phyloP scores from a whole-genome alignment of 2,113 vertebrate genomes.

The Bagarius yarrelli region DNA sequence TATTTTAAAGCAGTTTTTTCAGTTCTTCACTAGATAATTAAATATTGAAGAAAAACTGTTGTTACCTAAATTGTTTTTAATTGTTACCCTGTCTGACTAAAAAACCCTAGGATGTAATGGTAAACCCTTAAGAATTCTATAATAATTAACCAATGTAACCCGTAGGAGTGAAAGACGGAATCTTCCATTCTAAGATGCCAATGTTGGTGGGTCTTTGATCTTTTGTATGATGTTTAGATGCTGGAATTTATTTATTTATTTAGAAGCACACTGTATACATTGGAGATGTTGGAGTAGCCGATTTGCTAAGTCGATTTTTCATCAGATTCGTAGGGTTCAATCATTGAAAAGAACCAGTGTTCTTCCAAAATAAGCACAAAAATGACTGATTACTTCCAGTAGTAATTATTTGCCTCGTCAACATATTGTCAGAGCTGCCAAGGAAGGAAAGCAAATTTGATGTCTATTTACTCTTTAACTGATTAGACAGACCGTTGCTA shows the following conservation, averaged over 20 bases:
- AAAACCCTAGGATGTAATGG: not conserved
- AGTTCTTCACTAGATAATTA: too few relatives aligned
- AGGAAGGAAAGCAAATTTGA: slow-evolving; percentile 52
- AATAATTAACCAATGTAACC: not conserved
- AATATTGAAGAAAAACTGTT: too few relatives aligned
- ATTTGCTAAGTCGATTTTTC: slow-evolving; percentile 23
- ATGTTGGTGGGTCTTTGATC: not conserved
- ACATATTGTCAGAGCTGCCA: slow-evolving; percentile 26
- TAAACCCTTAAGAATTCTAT: not conserved
- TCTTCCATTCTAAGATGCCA: not conserved
- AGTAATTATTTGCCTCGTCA: slow-evolving; percentile 27
- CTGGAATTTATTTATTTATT: not conserved
- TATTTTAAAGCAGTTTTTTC: not conserved
- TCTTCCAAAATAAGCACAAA: slow-evolving; percentile 18
- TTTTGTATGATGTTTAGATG: not conserved
- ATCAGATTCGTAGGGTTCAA: slow-evolving; percentile 22
- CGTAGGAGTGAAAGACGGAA: not conserved
- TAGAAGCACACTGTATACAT: not conserved
- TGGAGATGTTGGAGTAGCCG: slow-evolving; percentile 5
- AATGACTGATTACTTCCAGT: slow-evolving; percentile 35
- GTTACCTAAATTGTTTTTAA: not conserved
- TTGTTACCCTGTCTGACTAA: not conserved
- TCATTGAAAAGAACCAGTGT: slow-evolving; percentile 13
- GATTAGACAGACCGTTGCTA: slow-evolving; percentile 61
- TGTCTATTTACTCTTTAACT: slow-evolving; percentile 62